Percentiles rank a stretch among this genome's conserved stretches.
These are phyloP conservation scores for Raja brachyura DNA, from an alignment of 2,113 vertebrate species.

Conservation along the genomic window DNA sequence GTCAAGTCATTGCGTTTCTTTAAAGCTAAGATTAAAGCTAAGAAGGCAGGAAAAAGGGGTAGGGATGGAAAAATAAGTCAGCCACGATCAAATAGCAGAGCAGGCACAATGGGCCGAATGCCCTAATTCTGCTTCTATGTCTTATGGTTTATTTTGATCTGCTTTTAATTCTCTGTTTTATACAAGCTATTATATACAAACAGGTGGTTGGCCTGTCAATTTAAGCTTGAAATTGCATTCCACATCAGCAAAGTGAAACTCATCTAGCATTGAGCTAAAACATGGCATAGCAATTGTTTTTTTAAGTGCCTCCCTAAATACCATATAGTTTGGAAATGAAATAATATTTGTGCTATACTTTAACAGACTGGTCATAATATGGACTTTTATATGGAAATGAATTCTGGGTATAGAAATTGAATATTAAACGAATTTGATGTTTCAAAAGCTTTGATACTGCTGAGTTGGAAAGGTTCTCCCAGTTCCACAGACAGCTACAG, in stretches of 20 bases:
- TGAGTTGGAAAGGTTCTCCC: background rate
- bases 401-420: background rate
- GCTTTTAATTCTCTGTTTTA: background rate
- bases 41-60: no score
- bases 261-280: background rate
- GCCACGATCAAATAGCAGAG: no score
- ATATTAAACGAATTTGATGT: background rate
- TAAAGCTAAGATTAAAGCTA: no score
- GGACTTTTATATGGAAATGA: background rate
- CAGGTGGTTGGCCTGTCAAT: background rate
- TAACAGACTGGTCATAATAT: background rate
- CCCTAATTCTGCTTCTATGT: no score
- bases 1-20: no score
- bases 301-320: background rate
- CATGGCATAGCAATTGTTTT: background rate
- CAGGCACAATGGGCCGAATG: no score
- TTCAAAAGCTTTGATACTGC: background rate
- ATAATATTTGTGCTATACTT: background rate
- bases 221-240: background rate
- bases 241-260: background rate
- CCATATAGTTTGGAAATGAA: slow-evolving; percentile 10
- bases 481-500: background rate
- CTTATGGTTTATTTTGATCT: background rate
- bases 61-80: no score
- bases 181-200: background rate